Conservation (phyloP, 2,797 vertebrate species). For the Rhinella marina region DNA sequence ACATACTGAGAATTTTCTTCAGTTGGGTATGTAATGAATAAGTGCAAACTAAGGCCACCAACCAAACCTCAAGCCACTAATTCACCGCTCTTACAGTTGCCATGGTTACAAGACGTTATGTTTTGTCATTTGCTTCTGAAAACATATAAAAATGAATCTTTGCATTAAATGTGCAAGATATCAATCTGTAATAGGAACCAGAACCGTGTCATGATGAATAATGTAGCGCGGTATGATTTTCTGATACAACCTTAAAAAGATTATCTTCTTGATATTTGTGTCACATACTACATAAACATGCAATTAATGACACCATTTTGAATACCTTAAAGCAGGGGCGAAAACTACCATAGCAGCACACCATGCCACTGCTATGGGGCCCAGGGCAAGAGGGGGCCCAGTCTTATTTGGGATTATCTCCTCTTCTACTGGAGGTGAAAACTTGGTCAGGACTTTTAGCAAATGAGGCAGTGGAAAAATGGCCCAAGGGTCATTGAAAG, state of each 20-base stretch:
- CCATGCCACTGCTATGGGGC: too few species aligned
- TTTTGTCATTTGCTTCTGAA: constrained; percentile 12
- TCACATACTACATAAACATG: too few species aligned
- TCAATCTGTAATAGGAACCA: neutral
- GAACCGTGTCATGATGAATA: neutral
- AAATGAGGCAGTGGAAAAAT: too few species aligned
- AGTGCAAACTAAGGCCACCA: constrained; percentile 26
- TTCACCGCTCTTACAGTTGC: neutral
- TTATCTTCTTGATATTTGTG: neutral
- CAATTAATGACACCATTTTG: too few species aligned
- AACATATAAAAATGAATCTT: neutral
- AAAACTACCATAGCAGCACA: too few species aligned
- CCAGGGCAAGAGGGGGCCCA: too few species aligned
- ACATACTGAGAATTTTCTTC: constrained; percentile 14
- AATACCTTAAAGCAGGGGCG: too few species aligned
- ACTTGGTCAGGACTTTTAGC: too few species aligned
- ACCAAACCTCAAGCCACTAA: constrained; percentile 53
- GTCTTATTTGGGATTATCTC: too few species aligned
- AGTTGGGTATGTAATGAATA: neutral
- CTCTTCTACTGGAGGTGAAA: too few species aligned
- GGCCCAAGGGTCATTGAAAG: too few species aligned
- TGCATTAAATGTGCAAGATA: neutral
- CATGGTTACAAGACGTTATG: constrained; percentile 22
- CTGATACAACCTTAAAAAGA: neutral
- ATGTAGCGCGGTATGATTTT: neutral